Evolutionary conservation across 2,797 vertebrate genomes (phyloP).

Genomic region (Smutsia gigantea): DNA sequence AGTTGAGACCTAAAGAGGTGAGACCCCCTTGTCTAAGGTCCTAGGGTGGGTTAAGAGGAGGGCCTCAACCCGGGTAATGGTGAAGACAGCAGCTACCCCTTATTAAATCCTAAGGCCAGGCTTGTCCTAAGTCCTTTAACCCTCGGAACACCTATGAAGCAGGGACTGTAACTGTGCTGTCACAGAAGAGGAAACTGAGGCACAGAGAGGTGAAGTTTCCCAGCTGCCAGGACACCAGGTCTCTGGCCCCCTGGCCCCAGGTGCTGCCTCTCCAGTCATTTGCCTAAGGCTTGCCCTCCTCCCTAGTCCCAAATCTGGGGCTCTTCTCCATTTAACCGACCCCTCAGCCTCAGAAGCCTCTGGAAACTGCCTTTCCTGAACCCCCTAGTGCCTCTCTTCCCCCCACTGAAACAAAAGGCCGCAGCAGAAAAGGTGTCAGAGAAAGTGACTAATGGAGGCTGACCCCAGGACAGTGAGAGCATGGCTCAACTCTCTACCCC

Average conservation of each 20-base stretch:
- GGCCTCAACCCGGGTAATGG: neutral
- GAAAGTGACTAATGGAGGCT: slow-evolving; percentile 1
- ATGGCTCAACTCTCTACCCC: neutral
- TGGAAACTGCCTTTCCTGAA: neutral
- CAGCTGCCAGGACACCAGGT: neutral
- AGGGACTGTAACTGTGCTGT: neutral
- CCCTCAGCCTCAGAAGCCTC: neutral
- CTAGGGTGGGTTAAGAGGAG: neutral
- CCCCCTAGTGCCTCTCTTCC: neutral
- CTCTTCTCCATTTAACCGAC: neutral
- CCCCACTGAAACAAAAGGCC: slow-evolving; percentile 4
- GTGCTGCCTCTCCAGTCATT: neutral
- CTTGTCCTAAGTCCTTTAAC: neutral
- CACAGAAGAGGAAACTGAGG: slow-evolving; percentile 1
- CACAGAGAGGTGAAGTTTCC: neutral
- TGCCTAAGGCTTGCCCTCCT: neutral
- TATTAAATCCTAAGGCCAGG: neutral
- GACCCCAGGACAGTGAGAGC: neutral
- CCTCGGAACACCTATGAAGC: neutral
- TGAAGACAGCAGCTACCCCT: neutral
- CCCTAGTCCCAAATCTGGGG: neutral
- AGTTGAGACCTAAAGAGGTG: neutral
- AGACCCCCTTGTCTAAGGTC: neutral
- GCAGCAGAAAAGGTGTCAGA: neutral
- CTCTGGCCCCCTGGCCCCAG: fast-evolving